Evolutionary conservation across 2,888 invertebrate species (phyloP).

Genomic region (Ichneumon xanthorius): DNA sequence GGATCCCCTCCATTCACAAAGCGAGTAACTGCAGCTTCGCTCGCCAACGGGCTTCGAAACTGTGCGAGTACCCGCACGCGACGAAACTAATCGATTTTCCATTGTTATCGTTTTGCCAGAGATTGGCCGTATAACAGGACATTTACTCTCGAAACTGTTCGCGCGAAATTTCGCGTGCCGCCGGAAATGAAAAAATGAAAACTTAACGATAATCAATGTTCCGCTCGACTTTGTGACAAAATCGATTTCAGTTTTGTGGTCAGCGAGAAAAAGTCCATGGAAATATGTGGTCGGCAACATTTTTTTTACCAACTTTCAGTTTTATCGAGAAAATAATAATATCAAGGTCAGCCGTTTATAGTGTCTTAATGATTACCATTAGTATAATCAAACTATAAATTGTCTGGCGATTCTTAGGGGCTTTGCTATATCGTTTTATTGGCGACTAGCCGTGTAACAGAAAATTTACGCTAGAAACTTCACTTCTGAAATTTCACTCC

Average conservation of each 20-base stretch:
- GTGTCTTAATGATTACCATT: too few species aligned
- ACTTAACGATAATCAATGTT: background rate
- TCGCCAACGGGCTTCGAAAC: background rate
- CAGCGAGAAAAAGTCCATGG: background rate
- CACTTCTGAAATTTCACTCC: background rate
- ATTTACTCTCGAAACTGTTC: background rate
- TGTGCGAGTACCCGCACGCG: background rate
- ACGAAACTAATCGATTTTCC: background rate
- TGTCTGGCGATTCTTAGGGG: too few species aligned
- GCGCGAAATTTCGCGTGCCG: background rate
- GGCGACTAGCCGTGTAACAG: background rate
- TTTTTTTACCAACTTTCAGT: too few species aligned
- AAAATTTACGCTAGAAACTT: background rate
- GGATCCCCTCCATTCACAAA: constrained; percentile 4
- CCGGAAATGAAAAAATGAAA: background rate
- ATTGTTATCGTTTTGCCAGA: background rate
- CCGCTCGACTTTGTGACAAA: background rate
- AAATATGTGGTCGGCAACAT: background rate
- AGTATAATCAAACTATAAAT: too few species aligned
- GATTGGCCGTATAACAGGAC: background rate
- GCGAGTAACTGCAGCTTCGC: background rate
- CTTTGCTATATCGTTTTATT: too few species aligned
- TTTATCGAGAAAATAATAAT: background rate
- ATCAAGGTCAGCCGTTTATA: too few species aligned
- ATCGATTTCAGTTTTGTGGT: background rate